A percentile compares a stretch with the other conserved stretches of the same genome.
Conservation (phyloP, 1,140 invertebrate species). For the Hesperophylax magnus region DNA sequence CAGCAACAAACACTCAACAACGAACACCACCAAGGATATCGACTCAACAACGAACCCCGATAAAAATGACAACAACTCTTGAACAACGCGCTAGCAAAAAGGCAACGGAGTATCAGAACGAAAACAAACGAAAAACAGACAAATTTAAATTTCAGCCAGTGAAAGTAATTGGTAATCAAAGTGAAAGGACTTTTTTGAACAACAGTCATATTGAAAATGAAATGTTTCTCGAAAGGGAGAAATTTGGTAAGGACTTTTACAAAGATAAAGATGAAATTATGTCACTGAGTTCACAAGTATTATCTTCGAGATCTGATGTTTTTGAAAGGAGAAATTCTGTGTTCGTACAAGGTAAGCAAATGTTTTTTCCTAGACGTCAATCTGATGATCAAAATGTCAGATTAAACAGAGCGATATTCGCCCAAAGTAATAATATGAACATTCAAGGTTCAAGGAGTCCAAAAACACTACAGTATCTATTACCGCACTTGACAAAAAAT, state of each 20-base stretch:
- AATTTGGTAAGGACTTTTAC: too few species aligned
- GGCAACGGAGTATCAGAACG: background rate
- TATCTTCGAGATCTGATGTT: constrained; percentile 15
- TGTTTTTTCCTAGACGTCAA: background rate
- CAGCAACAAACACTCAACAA: too few species aligned
- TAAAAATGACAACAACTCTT: background rate
- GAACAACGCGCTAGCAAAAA: background rate
- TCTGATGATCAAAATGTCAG: background rate
- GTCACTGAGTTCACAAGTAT: background rate
- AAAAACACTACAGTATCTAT: constrained; percentile 54
- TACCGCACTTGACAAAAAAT: constrained; percentile 40
- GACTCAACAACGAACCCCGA: background rate
- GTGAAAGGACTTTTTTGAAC: too few species aligned
- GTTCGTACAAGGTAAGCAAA: background rate
- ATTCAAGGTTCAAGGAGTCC: constrained; percentile 24
- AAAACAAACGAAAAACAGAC: background rate
- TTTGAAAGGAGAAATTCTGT: background rate
- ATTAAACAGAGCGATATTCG: constrained; percentile 15
- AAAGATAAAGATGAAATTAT: too few species aligned
- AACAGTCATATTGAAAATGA: too few species aligned
- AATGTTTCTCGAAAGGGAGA: too few species aligned
- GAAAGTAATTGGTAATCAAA: background rate
- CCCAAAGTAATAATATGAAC: background rate
- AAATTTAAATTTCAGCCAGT: background rate
- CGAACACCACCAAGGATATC: too few species aligned